phyloP scores from a whole-genome alignment of 2,113 vertebrate genomes.

The Syrmaticus mikado region DNA sequence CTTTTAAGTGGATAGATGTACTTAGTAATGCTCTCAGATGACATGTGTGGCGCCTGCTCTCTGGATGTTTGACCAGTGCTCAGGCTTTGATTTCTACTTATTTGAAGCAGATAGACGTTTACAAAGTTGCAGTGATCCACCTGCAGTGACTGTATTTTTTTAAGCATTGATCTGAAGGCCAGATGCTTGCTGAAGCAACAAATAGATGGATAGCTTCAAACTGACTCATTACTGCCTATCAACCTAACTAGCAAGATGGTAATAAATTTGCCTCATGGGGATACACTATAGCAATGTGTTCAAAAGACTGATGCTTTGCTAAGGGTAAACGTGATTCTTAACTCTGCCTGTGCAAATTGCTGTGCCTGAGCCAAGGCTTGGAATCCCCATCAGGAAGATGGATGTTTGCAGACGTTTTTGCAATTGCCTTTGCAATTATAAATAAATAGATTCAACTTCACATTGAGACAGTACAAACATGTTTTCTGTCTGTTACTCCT shows the following conservation, averaged over 20 bases:
- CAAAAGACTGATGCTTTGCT: background rate
- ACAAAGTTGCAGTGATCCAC: background rate
- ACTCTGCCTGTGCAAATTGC: background rate
- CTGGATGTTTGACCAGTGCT: background rate
- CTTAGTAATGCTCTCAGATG: background rate
- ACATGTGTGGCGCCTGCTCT: background rate
- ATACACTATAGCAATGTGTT: background rate
- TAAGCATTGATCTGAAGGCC: background rate
- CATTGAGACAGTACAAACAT: background rate
- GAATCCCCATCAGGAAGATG: background rate
- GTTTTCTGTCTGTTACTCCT: background rate
- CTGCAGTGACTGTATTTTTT: background rate
- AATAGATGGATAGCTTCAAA: background rate
- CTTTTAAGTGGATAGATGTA: background rate
- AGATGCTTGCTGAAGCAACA: background rate
- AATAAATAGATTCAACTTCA: background rate
- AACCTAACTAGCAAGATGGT: background rate
- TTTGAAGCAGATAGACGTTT: background rate
- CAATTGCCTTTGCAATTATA: background rate
- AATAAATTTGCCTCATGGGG: background rate
- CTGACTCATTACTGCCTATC: background rate
- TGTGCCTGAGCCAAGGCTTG: background rate
- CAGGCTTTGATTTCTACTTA: background rate
- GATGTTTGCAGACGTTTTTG: background rate
- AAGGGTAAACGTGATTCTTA: background rate